Percentiles rank a stretch among this genome's conserved stretches.
Evolutionary conservation across 2,113 vertebrate species (phyloP).

Genomic region (Planiliza haematocheilus): DNA sequence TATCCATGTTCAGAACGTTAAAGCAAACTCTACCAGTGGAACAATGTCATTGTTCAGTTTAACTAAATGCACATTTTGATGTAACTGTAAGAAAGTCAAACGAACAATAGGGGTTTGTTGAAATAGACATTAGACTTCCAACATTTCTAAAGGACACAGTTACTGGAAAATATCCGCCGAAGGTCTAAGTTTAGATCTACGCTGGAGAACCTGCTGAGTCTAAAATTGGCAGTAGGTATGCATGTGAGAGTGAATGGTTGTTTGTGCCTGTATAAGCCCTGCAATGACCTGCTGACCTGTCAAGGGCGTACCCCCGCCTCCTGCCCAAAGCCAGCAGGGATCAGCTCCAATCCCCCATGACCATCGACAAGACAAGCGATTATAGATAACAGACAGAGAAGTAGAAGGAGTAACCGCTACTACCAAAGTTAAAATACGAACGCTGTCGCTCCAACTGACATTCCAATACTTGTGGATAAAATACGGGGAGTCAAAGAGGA

Average conservation of each 20-base stretch:
- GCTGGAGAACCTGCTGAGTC: too few species aligned
- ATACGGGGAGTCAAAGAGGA: conserved; percentile 3
- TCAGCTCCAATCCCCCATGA: too few species aligned
- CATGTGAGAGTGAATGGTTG: too few species aligned
- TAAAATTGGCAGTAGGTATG: too few species aligned
- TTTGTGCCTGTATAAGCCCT: too few species aligned
- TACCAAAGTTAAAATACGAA: not conserved
- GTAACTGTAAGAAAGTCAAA: not conserved
- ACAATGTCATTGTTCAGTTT: not conserved
- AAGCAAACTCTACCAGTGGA: not conserved
- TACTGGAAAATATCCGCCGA: not conserved
- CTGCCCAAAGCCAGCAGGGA: too few species aligned
- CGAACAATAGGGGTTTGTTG: not conserved
- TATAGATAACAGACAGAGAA: too few species aligned
- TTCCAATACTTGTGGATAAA: conserved; percentile 7
- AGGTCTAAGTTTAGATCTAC: conserved; percentile 5
- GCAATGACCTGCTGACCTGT: too few species aligned
- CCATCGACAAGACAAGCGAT: too few species aligned
- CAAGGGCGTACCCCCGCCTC: too few species aligned
- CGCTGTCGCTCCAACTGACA: not conserved
- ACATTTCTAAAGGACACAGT: not conserved
- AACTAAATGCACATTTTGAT: not conserved
- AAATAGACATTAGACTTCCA: not conserved
- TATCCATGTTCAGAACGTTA: not conserved
- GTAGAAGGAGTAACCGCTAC: not conserved